Conservation (phyloP, 2,797 vertebrate species). For the Tympanoctomys barrerae region DNA sequence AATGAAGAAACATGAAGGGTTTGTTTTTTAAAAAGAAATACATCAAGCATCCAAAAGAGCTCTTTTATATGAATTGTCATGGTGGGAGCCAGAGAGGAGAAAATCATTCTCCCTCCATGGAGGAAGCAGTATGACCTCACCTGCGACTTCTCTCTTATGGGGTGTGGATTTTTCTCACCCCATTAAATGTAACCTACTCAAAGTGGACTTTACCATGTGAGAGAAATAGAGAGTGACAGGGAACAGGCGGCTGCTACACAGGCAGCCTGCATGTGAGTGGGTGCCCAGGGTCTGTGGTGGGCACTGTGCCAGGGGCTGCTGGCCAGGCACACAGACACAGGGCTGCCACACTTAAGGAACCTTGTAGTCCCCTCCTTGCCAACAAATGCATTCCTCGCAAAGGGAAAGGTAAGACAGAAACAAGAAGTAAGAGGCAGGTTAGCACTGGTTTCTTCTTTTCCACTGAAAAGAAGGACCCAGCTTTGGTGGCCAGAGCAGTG, state of each 20-base stretch:
- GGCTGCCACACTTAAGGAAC: conserved; percentile 64
- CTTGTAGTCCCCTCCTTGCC: not conserved
- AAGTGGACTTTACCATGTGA: conserved; percentile 60
- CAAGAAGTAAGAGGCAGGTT: not conserved
- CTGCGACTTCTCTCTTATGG: conserved; percentile 58
- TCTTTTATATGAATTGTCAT: conserved; percentile 39
- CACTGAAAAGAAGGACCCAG: not conserved
- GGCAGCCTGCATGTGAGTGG: not conserved
- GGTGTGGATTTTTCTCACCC: conserved; percentile 80
- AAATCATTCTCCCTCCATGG: conserved; percentile 59
- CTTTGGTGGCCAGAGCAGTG: not conserved
- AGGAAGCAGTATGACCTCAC: conserved; percentile 71
- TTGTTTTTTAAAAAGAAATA: conserved; percentile 69
- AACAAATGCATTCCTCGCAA: conserved; percentile 9
- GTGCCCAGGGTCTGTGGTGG: conserved; percentile 13
- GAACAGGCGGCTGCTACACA: not conserved
- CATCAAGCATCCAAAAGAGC: conserved; percentile 77
- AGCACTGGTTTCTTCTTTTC: not conserved
- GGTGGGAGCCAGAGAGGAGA: conserved; percentile 63
- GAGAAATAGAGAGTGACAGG: conserved; percentile 58
- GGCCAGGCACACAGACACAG: conserved; percentile 68
- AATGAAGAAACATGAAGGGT: conserved; percentile 60
- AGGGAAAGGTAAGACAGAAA: not conserved
- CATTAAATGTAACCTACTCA: conserved; percentile 77
- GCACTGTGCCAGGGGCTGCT: conserved; percentile 65